Evolutionary conservation across 2,888 invertebrate species (phyloP), one percentile per base, ranked within the genome.

Genomic region (Leucozona laternaria): DNA sequence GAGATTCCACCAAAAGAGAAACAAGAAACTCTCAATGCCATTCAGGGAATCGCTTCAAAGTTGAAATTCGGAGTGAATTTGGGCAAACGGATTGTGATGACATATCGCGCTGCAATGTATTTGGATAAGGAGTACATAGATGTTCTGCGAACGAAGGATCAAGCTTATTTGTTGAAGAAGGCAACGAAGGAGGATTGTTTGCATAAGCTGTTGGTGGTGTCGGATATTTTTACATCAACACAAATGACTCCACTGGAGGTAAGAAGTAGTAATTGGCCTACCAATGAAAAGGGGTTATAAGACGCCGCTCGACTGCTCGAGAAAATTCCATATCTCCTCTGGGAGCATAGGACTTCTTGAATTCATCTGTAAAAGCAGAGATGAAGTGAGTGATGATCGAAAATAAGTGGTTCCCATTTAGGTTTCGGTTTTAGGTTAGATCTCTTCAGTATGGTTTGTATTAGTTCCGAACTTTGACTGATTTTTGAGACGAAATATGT

Each of bases 141-240:
- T 70, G 91, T 95, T 53, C 89, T 95, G 43, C 92, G 93, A 1
- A 93, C 93, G 40, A 92, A 92, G 71, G 93, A 95, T 89, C 93
- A 94, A 0, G 91, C 93, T 43, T 91, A 92, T 79, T 91, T 95
- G 79, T 90, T 95, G 15, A 93, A 93, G 88, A 93, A 94, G 76
- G 93, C 94, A 13, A 91, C 94, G 13, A 92, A 93, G 15, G 93
- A 93, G 55, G 93, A 94, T 88, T 94, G 94, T 79, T 90, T 93
- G 73, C 93, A 94, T 88, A 95, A 95, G 89, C 89, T 95, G 48
- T 93, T 94, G 87, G 93, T 95, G 0, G 94, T 94, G n/a, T 93
- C 93, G 86, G 95, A 95, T 89, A 94, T 95, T 81, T 93, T 94
- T 82, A 91, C 91, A 2, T 94, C 95, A 2, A 95, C 94, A 68